phyloP scores from a whole-genome alignment of 1,140 invertebrate species.

The Bombyx mandarina region DNA sequence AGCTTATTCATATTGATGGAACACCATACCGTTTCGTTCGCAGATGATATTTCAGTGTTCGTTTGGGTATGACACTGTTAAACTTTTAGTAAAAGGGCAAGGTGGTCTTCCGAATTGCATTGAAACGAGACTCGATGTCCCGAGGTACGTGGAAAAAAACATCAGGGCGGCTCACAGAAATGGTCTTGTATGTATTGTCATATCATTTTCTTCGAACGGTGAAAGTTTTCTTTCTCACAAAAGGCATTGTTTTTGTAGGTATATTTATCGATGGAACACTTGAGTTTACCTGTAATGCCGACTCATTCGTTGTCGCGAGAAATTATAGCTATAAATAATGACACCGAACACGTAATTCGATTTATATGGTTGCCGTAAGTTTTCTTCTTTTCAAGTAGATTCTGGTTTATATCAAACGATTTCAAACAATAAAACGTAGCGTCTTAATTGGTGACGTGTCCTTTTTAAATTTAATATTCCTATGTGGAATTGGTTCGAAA shows the following conservation, averaged over 20 bases:
- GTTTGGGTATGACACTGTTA: conserved; percentile 53
- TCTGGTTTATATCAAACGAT: no score
- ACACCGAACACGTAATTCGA: conserved; percentile 46
- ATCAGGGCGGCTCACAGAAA: conserved; percentile 39
- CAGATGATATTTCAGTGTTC: conserved; percentile 44
- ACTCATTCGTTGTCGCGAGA: conserved; percentile 56
- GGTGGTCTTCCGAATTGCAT: conserved; percentile 57
- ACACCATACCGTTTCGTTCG: no score
- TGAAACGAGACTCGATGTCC: conserved; percentile 53
- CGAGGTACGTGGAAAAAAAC: conserved; percentile 36
- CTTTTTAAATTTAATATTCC: no score
- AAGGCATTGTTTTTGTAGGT: conserved; percentile 26
- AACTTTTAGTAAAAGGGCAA: conserved; percentile 49
- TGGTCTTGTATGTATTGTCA: conserved; percentile 31
- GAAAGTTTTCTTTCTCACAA: no score
- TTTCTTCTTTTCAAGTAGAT: background rate
- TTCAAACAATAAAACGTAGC: no score
- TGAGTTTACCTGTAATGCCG: conserved; percentile 46
- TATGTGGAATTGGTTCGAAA: no score
- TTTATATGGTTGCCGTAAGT: conserved; percentile 67
- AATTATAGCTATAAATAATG: conserved; percentile 48
- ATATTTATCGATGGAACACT: conserved; percentile 49
- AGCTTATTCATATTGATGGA: no score
- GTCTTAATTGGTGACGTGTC: no score
- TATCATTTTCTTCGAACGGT: no score